phyloP scores from a whole-genome alignment of 1,140 invertebrate species.

The Galendromus occidentalis region DNA sequence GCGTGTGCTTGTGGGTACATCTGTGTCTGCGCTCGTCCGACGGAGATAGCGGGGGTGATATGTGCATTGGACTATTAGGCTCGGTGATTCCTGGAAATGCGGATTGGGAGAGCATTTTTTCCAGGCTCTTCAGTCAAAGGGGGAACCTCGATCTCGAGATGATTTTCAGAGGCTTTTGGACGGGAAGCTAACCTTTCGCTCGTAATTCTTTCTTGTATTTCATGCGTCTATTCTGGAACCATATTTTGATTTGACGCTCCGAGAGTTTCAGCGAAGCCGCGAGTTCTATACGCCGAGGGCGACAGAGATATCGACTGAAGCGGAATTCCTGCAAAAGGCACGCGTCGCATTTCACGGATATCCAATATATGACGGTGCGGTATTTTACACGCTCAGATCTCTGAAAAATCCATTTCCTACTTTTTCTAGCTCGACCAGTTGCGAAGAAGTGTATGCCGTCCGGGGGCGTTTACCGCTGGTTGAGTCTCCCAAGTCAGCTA shows the following conservation, averaged over 20 bases:
- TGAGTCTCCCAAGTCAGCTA: neutral
- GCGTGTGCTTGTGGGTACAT: constrained; percentile 5
- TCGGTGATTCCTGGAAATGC: neutral
- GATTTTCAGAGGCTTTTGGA: neutral
- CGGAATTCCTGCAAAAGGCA: constrained; percentile 40
- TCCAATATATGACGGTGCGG: neutral
- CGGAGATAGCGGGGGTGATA: neutral
- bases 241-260: constrained; percentile 74
- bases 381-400: constrained; percentile 19
- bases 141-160: neutral
- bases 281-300: constrained; percentile 54
- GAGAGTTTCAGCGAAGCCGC: constrained; percentile 46
- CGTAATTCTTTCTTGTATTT: constrained; percentile 39
- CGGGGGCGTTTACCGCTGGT: constrained; percentile 31
- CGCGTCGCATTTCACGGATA: neutral
- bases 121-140: too few species aligned
- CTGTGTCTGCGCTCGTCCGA: constrained; percentile 7
- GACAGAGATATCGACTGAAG: constrained; percentile 51
- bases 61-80: neutral
- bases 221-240: constrained; percentile 54
- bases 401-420: constrained; percentile 16
- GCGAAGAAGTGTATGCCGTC: constrained; percentile 32
- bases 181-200: constrained; percentile 12
- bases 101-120: neutral
- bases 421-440: constrained; percentile 32